Percentiles rank a stretch among this genome's conserved stretches.
Evolutionary conservation across 2,888 invertebrate genomes (phyloP).

Genomic region (Ferdinandea cuprea): DNA sequence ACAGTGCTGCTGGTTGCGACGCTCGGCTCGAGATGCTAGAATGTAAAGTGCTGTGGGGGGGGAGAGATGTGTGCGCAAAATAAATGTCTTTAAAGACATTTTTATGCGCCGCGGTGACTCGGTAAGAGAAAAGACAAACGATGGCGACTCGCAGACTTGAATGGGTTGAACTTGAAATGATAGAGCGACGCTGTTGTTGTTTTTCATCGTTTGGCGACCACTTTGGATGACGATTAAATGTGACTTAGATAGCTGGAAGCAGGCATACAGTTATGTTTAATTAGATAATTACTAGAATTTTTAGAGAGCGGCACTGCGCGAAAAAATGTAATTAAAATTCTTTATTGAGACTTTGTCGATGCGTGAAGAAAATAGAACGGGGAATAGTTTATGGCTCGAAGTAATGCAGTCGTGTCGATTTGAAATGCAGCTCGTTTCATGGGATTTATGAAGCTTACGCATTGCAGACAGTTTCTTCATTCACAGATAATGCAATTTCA

Average conservation of each 20-base stretch:
- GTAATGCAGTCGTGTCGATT: too few relatives aligned
- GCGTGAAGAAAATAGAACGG: neutral
- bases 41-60: constrained; percentile 54
- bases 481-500: too few relatives aligned
- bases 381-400: too few relatives aligned
- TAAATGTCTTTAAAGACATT: constrained; percentile 37
- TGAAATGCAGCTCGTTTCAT: too few relatives aligned
- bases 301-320: constrained; percentile 5
- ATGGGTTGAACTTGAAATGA: constrained; percentile 57
- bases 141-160: constrained; percentile 35
- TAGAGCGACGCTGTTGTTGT: constrained; percentile 15
- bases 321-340: constrained; percentile 4
- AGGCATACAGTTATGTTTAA: constrained; percentile 65
- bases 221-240: constrained; percentile 58
- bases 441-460: too few relatives aligned
- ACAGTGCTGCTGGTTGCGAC: neutral
- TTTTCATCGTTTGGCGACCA: constrained; percentile 40
- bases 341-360: neutral
- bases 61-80: constrained; percentile 8
- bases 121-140: constrained; percentile 35
- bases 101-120: constrained; percentile 12
- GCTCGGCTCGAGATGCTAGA: constrained; percentile 12
- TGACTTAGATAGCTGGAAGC: constrained; percentile 47
- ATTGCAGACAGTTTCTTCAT: too few relatives aligned
- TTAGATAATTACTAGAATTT: constrained; percentile 62